phyloP scores from a whole-genome alignment of 2,888 invertebrate species.

The Gymnoscelis rufifasciata region DNA sequence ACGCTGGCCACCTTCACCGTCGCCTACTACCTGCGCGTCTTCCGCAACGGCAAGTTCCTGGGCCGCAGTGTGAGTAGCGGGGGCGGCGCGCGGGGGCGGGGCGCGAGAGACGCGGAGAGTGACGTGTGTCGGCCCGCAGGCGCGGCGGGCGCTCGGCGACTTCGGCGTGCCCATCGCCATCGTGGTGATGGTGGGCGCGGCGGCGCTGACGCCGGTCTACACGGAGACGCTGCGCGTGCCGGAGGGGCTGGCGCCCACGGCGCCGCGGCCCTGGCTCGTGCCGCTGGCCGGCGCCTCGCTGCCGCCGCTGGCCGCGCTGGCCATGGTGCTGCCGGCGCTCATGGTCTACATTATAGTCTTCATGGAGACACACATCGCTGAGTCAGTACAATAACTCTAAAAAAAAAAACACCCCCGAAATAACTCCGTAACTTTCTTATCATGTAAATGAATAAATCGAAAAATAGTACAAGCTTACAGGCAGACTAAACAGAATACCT shows the following conservation, averaged over 20 bases:
- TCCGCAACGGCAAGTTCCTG: constrained; percentile 96
- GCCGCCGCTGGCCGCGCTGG: constrained; percentile 88
- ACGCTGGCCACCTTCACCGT: constrained; percentile 95
- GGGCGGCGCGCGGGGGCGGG: too few relatives aligned
- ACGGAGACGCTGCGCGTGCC: constrained; percentile 95
- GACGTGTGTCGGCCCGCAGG: too few relatives aligned
- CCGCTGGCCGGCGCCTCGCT: constrained; percentile 82
- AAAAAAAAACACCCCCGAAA: too few relatives aligned
- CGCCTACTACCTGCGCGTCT: constrained; percentile 94
- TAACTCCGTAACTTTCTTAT: too few relatives aligned
- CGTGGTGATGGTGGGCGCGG: constrained; percentile 89
- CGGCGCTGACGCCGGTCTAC: constrained; percentile 86
- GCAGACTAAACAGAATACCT: too few relatives aligned
- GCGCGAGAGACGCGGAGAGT: not conserved
- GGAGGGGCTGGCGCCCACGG: constrained; percentile 88
- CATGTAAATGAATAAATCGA: too few relatives aligned
- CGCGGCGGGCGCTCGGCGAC: constrained; percentile 92
- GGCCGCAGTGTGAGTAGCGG: constrained; percentile 90
- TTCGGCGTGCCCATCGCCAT: constrained; percentile 99
- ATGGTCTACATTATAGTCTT: constrained; percentile 97
- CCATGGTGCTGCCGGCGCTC: constrained; percentile 91
- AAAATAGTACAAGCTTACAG: too few relatives aligned
- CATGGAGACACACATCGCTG: constrained; percentile 98
- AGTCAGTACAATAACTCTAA: constrained; percentile 86
- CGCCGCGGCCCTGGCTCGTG: constrained; percentile 89